Evolutionary conservation across 2,113 vertebrate species (phyloP).

Genomic region (Podarcis muralis): DNA sequence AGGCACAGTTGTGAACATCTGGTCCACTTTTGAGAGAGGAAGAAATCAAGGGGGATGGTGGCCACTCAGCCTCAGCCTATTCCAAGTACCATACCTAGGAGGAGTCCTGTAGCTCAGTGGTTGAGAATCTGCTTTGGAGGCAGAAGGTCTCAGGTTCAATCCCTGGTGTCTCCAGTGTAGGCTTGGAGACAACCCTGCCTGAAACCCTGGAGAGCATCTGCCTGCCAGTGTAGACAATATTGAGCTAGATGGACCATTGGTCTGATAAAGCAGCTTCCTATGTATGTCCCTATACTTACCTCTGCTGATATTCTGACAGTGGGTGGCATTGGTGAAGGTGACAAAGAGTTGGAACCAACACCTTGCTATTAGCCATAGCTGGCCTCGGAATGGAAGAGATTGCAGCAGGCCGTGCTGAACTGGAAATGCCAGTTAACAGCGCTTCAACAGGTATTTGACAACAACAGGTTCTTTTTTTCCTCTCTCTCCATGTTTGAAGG

Average conservation of each 20-base stretch:
- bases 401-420: constrained; percentile 34
- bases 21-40: neutral
- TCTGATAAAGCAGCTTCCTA: no score
- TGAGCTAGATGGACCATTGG: no score
- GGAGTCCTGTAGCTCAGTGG: no score
- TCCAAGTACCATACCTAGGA: neutral
- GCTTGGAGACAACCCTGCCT: no score
- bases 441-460: constrained; percentile 49
- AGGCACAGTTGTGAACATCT: neutral
- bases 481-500: neutral
- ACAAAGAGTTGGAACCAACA: neutral
- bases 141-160: no score
- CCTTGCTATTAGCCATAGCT: constrained; percentile 35
- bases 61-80: neutral
- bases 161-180: no score
- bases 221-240: no score
- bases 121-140: no score
- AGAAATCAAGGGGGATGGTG: constrained; percentile 11
- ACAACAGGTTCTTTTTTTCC: constrained; percentile 4
- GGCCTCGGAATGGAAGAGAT: constrained; percentile 27
- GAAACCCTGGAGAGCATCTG: no score
- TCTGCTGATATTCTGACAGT: constrained; percentile 22
- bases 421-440: constrained; percentile 68
- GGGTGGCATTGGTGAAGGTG: neutral
- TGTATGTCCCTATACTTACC: neutral